Evolutionary conservation across 1,140 invertebrate species (phyloP).

Genomic region (Octopus sinensis): DNA sequence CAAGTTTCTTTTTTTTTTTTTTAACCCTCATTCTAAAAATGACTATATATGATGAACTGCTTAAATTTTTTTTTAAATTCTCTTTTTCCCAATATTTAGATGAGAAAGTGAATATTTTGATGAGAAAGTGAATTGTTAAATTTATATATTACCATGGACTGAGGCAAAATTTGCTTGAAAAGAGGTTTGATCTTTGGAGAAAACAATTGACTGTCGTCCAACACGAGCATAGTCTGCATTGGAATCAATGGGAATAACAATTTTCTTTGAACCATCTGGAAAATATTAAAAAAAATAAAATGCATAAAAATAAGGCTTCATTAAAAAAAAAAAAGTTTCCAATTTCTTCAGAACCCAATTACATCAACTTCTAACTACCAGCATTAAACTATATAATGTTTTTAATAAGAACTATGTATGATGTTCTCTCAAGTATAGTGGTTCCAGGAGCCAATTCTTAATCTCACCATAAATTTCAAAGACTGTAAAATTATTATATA

Average conservation of each 20-base stretch:
- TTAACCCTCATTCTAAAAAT: not conserved
- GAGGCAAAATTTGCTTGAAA: conserved; percentile 42
- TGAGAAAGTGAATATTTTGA: not conserved
- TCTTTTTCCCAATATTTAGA: not conserved
- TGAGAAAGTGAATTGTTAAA: not conserved
- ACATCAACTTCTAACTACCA: too few species aligned
- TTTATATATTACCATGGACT: conserved; percentile 38
- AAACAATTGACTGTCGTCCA: conserved; percentile 41
- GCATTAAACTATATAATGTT: too few species aligned
- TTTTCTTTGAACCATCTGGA: conserved; percentile 34
- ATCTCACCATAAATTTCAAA: too few species aligned
- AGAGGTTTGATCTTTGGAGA: conserved; percentile 42
- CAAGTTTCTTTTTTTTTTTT: too few species aligned
- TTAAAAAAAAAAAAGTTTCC: not conserved
- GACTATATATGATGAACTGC: not conserved
- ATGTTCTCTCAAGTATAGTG: too few species aligned
- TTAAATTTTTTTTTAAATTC: not conserved
- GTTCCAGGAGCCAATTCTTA: too few species aligned
- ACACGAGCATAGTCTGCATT: conserved; percentile 42
- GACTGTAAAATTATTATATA: too few species aligned
- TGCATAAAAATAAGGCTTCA: not conserved
- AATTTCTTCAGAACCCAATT: not conserved
- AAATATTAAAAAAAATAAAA: conserved; percentile 21
- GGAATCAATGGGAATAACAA: conserved; percentile 32
- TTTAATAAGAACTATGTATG: too few species aligned